These are phyloP conservation scores for Chrysocyon brachyurus DNA, from an alignment of 2,797 vertebrate species.

Conservation along the genomic window DNA sequence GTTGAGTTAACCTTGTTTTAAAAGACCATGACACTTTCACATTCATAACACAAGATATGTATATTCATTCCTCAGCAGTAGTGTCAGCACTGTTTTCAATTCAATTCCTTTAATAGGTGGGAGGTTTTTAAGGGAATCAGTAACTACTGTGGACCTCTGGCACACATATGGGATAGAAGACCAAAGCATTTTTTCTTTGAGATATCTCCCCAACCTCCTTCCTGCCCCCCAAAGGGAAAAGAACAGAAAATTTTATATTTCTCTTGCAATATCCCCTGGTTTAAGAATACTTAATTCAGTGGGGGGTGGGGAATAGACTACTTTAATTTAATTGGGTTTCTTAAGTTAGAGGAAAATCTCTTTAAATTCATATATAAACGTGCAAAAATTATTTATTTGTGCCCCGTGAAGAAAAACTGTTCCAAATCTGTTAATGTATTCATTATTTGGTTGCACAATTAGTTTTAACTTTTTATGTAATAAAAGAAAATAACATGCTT, in stretches of 20 bases:
- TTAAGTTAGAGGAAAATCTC: constrained; percentile 46
- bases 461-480: background rate
- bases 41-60: constrained; percentile 16
- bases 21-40: constrained; percentile 33
- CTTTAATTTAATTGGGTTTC: background rate
- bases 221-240: background rate
- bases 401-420: constrained; percentile 34
- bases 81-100: constrained; percentile 31
- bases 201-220: background rate
- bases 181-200: constrained; percentile 45
- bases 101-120: background rate
- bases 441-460: constrained; percentile 37
- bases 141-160: background rate
- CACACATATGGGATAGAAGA: background rate
- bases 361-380: constrained; percentile 42
- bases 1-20: constrained; percentile 51
- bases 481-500: background rate
- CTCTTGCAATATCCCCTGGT: background rate
- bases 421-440: constrained; percentile 25
- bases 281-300: constrained; percentile 8
- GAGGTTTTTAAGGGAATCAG: constrained; percentile 39
- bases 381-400: constrained; percentile 59
- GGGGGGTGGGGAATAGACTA: too few species aligned
- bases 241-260: constrained; percentile 18
- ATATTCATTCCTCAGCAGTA: constrained; percentile 29